Base-by-base conservation (phyloP, 92 coral and sea anemone species). In the Actinostola sp. region DNA sequence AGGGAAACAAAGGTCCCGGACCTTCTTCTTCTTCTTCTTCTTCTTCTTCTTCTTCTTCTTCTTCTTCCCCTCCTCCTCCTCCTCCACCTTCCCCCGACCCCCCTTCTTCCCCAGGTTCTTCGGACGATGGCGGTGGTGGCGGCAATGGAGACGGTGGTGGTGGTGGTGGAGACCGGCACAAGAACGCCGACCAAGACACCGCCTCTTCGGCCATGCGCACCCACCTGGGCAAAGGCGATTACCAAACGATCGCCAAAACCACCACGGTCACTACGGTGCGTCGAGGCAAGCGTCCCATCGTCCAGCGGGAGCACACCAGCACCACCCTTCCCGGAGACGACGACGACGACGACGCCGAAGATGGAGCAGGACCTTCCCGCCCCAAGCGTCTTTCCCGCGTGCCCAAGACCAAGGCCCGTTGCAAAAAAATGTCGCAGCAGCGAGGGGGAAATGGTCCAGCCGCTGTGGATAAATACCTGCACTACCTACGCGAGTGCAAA, bases 261-360 rank as follows among this genome's bases (percentile, higher is more conserved):
- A 66, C 72, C 16, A 27, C 72, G 27, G 72, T 66, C 43, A 66
- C 72, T 14, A 66, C 72, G 21, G 72, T 66, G 4, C 56, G 72
- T 6, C 50, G 35, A 1, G 72, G 72, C 0, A 66, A 66, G 23
- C 41, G 72, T 0, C 72, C 72, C 0, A 28, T 31, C 20, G 72
- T 66, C 4, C 8, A 45, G 15, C 59, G 72, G 4, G 12, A 8
- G 0, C 72, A 66, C n/a, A 17, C 8, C 0, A 66, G 72, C 17
- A 21, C 59, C 0, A n/a, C 59, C 12, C 0, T 46, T 48, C 72
- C 72, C 42, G 33, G 33, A n/a, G n/a, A n/a, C n/a, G n/a, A n/a
- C n/a, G n/a, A n/a, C n/a, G n/a, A n/a, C n/a, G n/a, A 62, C 46
- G 26, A 23, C 21, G 59, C 9, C 21, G 59, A 52, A 1, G 59